phyloP scores from a whole-genome alignment of 2,797 vertebrate genomes.

The Parotocinclus haroldoi region DNA sequence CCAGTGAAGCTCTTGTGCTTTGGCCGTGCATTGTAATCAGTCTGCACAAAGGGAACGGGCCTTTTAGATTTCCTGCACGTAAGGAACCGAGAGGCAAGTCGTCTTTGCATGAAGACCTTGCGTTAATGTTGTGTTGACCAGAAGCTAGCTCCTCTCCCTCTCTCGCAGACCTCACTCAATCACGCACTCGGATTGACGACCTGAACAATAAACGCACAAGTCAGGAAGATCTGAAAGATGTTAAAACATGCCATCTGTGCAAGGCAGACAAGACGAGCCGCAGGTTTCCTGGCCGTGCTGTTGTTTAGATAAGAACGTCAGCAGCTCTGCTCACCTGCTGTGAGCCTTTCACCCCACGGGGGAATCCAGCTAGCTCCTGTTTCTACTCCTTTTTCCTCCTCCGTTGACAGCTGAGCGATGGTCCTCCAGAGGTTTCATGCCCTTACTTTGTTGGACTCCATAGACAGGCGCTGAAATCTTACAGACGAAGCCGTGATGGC shows the following conservation, averaged over 20 bases:
- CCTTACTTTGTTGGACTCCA: background rate
- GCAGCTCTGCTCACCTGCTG: conserved; percentile 22
- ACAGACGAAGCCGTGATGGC: background rate
- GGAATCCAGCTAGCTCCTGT: conserved; percentile 33
- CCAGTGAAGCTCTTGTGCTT: conserved; percentile 22
- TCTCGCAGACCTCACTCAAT: no score
- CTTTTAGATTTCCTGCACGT: conserved; percentile 55
- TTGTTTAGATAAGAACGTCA: conserved; percentile 38
- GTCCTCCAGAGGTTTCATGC: conserved; percentile 15
- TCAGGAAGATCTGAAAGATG: conserved; percentile 13
- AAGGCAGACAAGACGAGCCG: conserved; percentile 29
- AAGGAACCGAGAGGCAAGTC: conserved; percentile 34
- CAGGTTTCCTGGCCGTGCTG: conserved; percentile 38
- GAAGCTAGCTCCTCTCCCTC: no score
- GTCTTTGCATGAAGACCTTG: background rate
- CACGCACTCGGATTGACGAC: background rate
- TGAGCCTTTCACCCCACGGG: conserved; percentile 16
- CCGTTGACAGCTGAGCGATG: conserved; percentile 20
- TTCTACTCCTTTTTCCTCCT: conserved; percentile 28
- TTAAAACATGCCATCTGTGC: conserved; percentile 20
- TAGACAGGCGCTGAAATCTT: conserved; percentile 3
- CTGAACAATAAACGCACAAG: conserved; percentile 7
- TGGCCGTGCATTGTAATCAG: conserved; percentile 45
- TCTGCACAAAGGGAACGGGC: conserved; percentile 42
- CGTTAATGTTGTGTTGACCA: no score